Evolutionary conservation across 2,113 vertebrate species (phyloP), one percentile per base, ranked within the genome.

Genomic region (Spermophilus dauricus): DNA sequence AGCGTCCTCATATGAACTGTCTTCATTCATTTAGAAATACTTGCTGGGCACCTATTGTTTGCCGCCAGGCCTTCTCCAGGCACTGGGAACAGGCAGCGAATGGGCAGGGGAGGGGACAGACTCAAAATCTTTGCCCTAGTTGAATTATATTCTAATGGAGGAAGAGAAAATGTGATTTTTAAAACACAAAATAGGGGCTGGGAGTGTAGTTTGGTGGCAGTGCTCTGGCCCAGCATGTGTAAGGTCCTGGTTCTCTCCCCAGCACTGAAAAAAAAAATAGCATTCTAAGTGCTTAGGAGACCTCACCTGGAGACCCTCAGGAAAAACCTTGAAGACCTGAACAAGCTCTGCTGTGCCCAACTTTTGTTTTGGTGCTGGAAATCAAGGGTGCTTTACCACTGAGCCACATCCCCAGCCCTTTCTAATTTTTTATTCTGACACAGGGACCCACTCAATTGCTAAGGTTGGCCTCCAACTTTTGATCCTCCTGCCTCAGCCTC

Each of bases 321-420:
- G 72, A 58, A 58, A 51, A 76, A 22, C 65, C 56, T 14, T 2
- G 9, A 70, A 86, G 73, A 24, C 20, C 18, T 58, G 20, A 72
- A 42, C 20, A 20, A 5, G 5, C 26, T 45, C 63, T 13, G 1
- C 30, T 0, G 1, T 5, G 20, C 14, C 28, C 17, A 39, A 20
- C 26, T 63, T 9, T 63, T 63, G 4, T 63, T 63, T 63, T 63
- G 61, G 61, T 9, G 24, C 26, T 63, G 22, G 61, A 28, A 22
- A 3, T 4, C 24, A 28, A 26, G 61, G 24, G 61, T 26, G 24
- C 24, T 61, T 61, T 61, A 61, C 58, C 58, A 61, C 22, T 26
- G 58, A 63, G 8, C 61, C 10, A 28, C 61, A 63, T 63, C 22
- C 26, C 61, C 61, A 63, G 24, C 9, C 24, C 56, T 58, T 58